Conservation (phyloP, 1,140 invertebrate species). For the Linepithema humile region DNA sequence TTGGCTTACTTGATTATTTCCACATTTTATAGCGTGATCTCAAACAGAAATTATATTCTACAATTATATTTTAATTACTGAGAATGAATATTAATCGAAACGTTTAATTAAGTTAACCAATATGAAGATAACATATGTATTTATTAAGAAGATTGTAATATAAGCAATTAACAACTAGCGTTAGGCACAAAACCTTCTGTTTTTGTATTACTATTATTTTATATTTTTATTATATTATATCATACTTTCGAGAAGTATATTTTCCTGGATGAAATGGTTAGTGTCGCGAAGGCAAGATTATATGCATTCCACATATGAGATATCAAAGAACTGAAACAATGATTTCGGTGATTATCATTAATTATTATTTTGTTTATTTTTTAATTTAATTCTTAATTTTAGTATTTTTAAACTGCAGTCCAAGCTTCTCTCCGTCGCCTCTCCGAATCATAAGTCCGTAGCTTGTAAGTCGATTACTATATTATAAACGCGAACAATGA, state of each 20-base stretch:
- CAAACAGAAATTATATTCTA: too few relatives aligned
- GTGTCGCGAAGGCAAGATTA: conserved; percentile 41
- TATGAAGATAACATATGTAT: too few relatives aligned
- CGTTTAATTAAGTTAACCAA: too few relatives aligned
- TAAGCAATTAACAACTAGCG: too few relatives aligned
- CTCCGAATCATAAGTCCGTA: conserved; percentile 56
- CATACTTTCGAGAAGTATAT: not conserved
- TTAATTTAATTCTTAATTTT: conserved; percentile 5
- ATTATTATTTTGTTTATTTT: conserved; percentile 24
- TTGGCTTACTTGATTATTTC: too few relatives aligned
- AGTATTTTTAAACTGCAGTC: conserved; percentile 6
- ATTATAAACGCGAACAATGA: conserved; percentile 47
- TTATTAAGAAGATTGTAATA: too few relatives aligned
- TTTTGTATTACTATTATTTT: too few relatives aligned
- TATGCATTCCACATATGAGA: conserved; percentile 71
- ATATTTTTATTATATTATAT: too few relatives aligned
- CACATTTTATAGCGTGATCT: too few relatives aligned
- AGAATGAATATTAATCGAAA: too few relatives aligned
- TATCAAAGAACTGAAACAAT: conserved; percentile 35
- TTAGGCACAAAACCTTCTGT: too few relatives aligned
- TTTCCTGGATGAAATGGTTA: not conserved
- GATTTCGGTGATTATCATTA: not conserved
- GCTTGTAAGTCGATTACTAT: conserved; percentile 60
- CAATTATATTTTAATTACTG: too few relatives aligned
- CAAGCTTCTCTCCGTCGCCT: conserved; percentile 28